Evolutionary conservation across 2,888 invertebrate genomes (phyloP).

Genomic region (Dicyrtomina minuta): DNA sequence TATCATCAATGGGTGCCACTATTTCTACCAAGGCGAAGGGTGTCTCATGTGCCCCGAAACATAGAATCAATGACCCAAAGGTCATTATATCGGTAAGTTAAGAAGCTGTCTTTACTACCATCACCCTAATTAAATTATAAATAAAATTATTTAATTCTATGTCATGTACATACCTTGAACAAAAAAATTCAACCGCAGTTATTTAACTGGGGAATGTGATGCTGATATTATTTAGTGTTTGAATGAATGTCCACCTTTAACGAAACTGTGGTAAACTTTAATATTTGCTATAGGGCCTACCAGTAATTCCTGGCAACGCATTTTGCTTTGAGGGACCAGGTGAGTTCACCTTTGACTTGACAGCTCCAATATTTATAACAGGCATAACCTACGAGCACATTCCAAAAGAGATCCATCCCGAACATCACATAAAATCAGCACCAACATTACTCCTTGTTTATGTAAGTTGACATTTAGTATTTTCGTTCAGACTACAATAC

Average conservation of each 20-base stretch:
- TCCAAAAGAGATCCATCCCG: slow-evolving; percentile 22
- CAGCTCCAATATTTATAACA: slow-evolving; percentile 2
- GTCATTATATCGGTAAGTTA: slow-evolving; percentile 25
- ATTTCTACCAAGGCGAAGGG: slow-evolving; percentile 5
- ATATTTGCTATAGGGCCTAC: slow-evolving; percentile 13
- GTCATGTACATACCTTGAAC: no score
- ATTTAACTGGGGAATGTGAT: no score
- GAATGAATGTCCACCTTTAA: no score
- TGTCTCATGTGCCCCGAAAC: slow-evolving; percentile 7
- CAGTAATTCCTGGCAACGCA: slow-evolving; percentile 22
- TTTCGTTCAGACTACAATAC: no score
- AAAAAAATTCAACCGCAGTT: no score
- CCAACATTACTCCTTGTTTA: slow-evolving; percentile 10
- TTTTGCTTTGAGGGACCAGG: slow-evolving; percentile 21
- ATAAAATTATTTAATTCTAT: no score
- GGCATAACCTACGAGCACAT: slow-evolving; percentile 23
- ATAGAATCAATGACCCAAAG: slow-evolving; percentile 14
- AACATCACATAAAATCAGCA: slow-evolving; percentile 27
- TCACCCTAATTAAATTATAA: neutral
- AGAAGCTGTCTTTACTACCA: neutral
- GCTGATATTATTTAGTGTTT: no score
- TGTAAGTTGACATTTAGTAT: slow-evolving; percentile 18
- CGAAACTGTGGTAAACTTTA: neutral
- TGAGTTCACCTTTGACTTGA: slow-evolving; percentile 14
- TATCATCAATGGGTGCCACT: slow-evolving; percentile 12